Conservation (phyloP, 2,888 invertebrate species). For the Formica aserva region DNA sequence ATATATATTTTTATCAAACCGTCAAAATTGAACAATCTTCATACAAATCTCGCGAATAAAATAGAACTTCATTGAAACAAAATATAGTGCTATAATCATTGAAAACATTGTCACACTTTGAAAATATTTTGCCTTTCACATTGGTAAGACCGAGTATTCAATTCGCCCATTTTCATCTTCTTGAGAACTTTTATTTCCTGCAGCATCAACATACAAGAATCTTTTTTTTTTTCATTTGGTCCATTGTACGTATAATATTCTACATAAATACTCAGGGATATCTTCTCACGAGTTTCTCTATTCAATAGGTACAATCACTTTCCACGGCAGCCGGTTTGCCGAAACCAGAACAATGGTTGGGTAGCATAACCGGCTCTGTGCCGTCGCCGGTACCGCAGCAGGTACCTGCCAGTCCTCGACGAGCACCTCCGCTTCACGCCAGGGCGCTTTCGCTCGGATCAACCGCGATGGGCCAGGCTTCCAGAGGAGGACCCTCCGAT, state of each 20-base stretch:
- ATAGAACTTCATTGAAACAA: neutral
- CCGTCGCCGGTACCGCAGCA: slow-evolving; percentile 80
- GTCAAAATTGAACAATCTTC: neutral
- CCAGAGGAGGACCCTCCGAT: slow-evolving; percentile 86
- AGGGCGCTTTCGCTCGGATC: slow-evolving; percentile 87
- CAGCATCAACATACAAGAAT: neutral
- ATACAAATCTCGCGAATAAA: neutral
- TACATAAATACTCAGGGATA: neutral
- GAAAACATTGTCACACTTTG: neutral
- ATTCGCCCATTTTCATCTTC: neutral
- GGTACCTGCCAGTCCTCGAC: slow-evolving; percentile 83
- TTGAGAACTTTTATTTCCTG: neutral
- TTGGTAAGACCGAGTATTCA: neutral
- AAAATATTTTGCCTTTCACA: neutral
- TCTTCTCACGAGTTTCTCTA: slow-evolving; percentile 27
- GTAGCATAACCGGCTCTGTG: slow-evolving; percentile 89
- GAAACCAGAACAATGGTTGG: slow-evolving; percentile 94
- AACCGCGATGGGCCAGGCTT: slow-evolving; percentile 81
- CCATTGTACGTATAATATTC: neutral
- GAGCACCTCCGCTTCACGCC: slow-evolving; percentile 87
- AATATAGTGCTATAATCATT: neutral
- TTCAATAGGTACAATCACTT: slow-evolving; percentile 83
- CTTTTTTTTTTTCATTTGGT: neutral
- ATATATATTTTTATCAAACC: neutral
- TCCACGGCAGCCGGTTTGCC: slow-evolving; percentile 87